Evolutionary conservation across 2,797 vertebrate species (phyloP).

Genomic region (Meda fulgida): DNA sequence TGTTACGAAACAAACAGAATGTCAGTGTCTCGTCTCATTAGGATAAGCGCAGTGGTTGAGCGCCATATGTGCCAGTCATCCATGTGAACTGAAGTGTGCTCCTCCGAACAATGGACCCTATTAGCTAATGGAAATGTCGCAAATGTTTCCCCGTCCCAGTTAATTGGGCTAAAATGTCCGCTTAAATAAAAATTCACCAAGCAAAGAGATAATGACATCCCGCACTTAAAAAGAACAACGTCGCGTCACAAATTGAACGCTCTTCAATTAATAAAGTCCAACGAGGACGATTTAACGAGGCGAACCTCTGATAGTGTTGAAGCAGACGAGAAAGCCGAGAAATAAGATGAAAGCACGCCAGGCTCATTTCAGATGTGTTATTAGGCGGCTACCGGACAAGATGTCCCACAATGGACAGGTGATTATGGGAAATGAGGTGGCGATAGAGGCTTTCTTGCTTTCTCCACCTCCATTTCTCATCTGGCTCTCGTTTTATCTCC

Average conservation of each 20-base stretch:
- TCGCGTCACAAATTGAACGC: constrained; percentile 43
- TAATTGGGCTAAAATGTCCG: constrained; percentile 80
- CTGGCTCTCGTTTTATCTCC: constrained; percentile 27
- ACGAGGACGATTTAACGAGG: constrained; percentile 4
- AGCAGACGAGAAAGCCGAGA: constrained; percentile 3
- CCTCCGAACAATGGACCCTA: constrained; percentile 73
- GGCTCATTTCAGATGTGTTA: constrained; percentile 49
- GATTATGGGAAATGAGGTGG: constrained; percentile 52
- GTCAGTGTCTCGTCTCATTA: constrained; percentile 18
- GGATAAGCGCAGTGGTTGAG: neutral
- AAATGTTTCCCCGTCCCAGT: constrained; percentile 71
- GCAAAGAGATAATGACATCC: constrained; percentile 70
- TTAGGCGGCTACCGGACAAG: constrained; percentile 36
- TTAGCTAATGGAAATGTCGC: constrained; percentile 78
- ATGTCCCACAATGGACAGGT: constrained; percentile 48
- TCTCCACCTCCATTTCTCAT: constrained; percentile 28
- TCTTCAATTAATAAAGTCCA: constrained; percentile 48
- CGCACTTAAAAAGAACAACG: constrained; percentile 49
- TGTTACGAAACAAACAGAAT: neutral
- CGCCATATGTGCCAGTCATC: constrained; percentile 59
- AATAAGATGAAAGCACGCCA: constrained; percentile 42
- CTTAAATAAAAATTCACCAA: constrained; percentile 76
- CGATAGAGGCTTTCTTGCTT: constrained; percentile 7
- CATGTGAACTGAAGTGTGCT: constrained; percentile 69
- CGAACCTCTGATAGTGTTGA: constrained; percentile 10